These are phyloP conservation scores for Aeoliscus strigatus DNA, from an alignment of 2,797 vertebrate species.

Conservation along the genomic window DNA sequence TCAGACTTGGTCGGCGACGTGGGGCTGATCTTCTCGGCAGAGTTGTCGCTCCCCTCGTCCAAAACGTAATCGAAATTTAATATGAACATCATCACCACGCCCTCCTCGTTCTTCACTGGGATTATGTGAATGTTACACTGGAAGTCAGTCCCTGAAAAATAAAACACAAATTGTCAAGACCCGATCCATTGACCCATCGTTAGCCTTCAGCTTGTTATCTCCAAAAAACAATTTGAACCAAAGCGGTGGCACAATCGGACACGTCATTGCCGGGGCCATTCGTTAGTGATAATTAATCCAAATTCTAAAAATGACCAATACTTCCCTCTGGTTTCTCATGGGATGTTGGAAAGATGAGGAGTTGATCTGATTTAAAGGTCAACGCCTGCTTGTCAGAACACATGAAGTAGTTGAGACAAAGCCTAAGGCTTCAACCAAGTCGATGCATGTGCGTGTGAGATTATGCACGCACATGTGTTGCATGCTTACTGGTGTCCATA, in stretches of 20 bases:
- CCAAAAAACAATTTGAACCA: background rate
- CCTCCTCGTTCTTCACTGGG: constrained; percentile 97
- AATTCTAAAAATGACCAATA: constrained; percentile 12
- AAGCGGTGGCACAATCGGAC: background rate
- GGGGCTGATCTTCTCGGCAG: constrained; percentile 86
- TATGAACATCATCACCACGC: constrained; percentile 98
- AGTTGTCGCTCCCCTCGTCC: constrained; percentile 82
- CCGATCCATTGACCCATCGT: background rate
- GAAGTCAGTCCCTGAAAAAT: constrained; percentile 87
- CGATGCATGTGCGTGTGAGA: constrained; percentile 1
- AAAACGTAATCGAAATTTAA: constrained; percentile 91
- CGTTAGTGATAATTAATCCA: constrained; percentile 8
- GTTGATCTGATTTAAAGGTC: constrained; percentile 44
- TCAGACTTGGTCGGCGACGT: constrained; percentile 87
- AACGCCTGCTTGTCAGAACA: constrained; percentile 33
- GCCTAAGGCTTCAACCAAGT: constrained; percentile 20
- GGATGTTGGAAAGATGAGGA: constrained; percentile 20
- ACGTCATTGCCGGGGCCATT: background rate
- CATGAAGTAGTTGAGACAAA: constrained; percentile 24
- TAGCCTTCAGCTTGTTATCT: constrained; percentile 4
- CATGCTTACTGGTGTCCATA: background rate
- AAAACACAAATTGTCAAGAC: constrained; percentile 1
- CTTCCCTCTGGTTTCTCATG: constrained; percentile 24
- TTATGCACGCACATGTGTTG: background rate
- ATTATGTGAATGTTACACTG: constrained; percentile 95